Base-by-base conservation (phyloP, 2,888 invertebrate genomes). In the Lasioglossum oenotherae region DNA sequence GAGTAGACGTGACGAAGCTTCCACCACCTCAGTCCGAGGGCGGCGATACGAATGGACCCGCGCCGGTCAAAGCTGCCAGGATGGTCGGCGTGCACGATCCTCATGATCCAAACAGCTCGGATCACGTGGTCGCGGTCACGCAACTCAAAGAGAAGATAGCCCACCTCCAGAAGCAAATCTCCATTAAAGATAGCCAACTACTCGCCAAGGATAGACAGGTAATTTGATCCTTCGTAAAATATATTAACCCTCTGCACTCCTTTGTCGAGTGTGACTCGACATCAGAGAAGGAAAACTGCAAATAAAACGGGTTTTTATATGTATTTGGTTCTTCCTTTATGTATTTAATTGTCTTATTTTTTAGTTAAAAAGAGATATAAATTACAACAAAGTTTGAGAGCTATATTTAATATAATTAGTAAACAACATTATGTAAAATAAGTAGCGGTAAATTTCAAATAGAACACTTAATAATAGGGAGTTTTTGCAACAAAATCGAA, bases 141-240 rank as follows among this genome's bases (percentile, higher is more conserved):
- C 98, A 99, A 94, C 96, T 99, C 19, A 98, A 98, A 94, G 99
- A 99, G 94, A 98, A 98, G 93, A 98, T 99, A 92, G 98, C 98
- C 73, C 97, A 98, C 92, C 96, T 99, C 67, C 98, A 99, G 95
- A 99, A 98, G 95, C 98, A 98, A 93, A 96, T 99, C 60, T 96
- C 96, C 78, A 96, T 97, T 92, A 99, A 99, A 95, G 99, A 99
- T 94, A 97, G 97, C 85, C 98, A 98, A 93, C 96, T 99, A 81
- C 96, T 99, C 78, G 96, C 97, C 92, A 99, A 99, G 96, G 99
- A 99, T 92, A 98, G 98, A 96, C 96, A 97, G 97, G 99, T 99
- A 83, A 3, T 78, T 84, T 31, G n/a, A 12, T 57, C 4, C 57
- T 57, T 57, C 4, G 4, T 8, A n/a, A n/a, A n/a, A 57, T 12